phyloP scores from a whole-genome alignment of 2,888 invertebrate genomes.

The Athalia cordata region DNA sequence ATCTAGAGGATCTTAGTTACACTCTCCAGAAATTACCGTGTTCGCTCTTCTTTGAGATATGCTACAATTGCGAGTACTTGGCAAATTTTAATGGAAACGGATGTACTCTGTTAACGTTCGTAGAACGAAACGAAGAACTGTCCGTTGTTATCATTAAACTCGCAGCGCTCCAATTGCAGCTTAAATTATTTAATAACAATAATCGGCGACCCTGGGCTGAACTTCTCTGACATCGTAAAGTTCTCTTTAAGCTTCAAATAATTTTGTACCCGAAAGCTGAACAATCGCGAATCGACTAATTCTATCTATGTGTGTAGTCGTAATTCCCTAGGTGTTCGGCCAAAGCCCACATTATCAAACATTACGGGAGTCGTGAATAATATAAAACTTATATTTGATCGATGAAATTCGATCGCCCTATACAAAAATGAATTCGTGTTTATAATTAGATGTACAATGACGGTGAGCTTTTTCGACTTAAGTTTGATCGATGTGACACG shows the following conservation, averaged over 20 bases:
- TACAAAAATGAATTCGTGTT: not conserved
- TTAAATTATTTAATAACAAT: slow-evolving; percentile 27
- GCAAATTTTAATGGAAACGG: slow-evolving; percentile 35
- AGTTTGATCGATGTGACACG: no score
- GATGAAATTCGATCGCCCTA: not conserved
- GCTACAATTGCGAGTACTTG: slow-evolving; percentile 19
- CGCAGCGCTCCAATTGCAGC: slow-evolving; percentile 13
- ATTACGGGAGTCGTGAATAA: not conserved
- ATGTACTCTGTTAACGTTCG: slow-evolving; percentile 24
- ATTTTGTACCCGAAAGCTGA: not conserved
- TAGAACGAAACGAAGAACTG: not conserved
- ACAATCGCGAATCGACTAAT: not conserved
- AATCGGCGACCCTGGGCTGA: slow-evolving; percentile 29
- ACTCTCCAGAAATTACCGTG: not conserved
- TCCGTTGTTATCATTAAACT: slow-evolving; percentile 11
- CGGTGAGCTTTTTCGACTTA: not conserved
- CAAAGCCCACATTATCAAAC: not conserved
- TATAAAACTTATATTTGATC: not conserved
- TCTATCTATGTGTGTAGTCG: not conserved
- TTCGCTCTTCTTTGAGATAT: slow-evolving; percentile 11
- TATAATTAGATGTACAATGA: not conserved
- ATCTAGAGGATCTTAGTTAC: slow-evolving; percentile 8
- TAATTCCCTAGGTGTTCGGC: not conserved
- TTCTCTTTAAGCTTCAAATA: not conserved
- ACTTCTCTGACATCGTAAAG: slow-evolving; percentile 6